Evolutionary conservation across 2,888 invertebrate genomes (phyloP).

Genomic region (Tetanocera ferruginea): DNA sequence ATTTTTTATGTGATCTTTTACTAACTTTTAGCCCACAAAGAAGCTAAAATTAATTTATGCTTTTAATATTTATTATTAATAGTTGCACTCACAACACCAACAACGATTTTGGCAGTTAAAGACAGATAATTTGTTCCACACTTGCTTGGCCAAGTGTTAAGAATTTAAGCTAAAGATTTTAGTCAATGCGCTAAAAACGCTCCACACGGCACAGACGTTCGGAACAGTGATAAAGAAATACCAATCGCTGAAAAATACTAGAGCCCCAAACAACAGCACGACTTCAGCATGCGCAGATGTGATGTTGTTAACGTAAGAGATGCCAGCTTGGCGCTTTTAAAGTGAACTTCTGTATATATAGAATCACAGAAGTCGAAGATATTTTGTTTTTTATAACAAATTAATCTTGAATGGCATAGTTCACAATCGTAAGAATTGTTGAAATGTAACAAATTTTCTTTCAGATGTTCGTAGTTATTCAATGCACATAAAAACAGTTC

Average conservation of each 20-base stretch:
- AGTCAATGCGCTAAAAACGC: slow-evolving; percentile 19
- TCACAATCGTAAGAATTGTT: too few species aligned
- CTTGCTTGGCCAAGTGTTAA: slow-evolving; percentile 11
- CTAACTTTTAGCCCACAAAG: too few species aligned
- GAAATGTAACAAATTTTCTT: too few species aligned
- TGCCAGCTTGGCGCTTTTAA: too few species aligned
- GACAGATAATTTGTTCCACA: slow-evolving; percentile 6
- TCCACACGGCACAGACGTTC: slow-evolving; percentile 35
- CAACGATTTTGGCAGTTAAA: background rate
- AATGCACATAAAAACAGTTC: too few species aligned
- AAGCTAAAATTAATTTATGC: background rate
- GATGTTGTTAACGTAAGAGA: background rate
- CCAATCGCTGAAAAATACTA: background rate
- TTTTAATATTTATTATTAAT: slow-evolving; percentile 20
- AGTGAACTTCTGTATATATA: too few species aligned
- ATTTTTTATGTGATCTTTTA: too few species aligned
- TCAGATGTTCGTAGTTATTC: too few species aligned
- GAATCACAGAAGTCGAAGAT: too few species aligned
- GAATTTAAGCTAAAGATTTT: background rate
- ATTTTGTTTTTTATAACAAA: too few species aligned
- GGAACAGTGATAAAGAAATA: slow-evolving; percentile 15
- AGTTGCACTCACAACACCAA: slow-evolving; percentile 42
- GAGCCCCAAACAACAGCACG: background rate
- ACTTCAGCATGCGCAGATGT: background rate
- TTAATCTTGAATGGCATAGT: too few species aligned